Base-by-base conservation (phyloP, 2,797 vertebrate genomes). In the Neoniphon sammara region DNA sequence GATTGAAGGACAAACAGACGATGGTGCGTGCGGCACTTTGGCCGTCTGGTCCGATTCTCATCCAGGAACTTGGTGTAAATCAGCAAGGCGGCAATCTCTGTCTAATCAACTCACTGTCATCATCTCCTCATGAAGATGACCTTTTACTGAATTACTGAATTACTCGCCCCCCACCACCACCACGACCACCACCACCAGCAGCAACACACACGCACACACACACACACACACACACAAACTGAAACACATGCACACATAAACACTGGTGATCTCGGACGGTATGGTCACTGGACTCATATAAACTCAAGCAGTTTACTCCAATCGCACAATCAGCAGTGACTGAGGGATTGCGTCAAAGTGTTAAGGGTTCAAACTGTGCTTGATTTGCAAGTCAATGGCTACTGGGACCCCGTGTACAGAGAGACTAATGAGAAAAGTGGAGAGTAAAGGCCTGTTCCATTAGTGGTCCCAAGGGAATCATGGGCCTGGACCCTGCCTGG, bases 401-500 rank as follows among this genome's bases (percentile, higher is more conserved):
- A 64, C 83, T 73, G 88, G 86, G 88, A 77, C 76, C 81, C 30
- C 62, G 47, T 53, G 31, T 50, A 50, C 72, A 75, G 74, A 52
- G n/a, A 85, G 80, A 80, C 72, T 66, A 87, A 91, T 84, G 90
- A 83, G 76, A 75, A 75, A 84, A 71, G 67, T 78, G 81, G 80
- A 80, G 61, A 82, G 78, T 86, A 70, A 91, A 87, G 86, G 80
- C 63, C 80, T 75, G 71, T 88, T 91, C 90, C 84, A 85, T 91
- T 92, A 91, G 88, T 56, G 73, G 39, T 86, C 87, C 77, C 67
- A n/a, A 64, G 57, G 80, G 79, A 88, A 55, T 73, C 62, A 77
- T 77, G 84, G 82, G 70, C 73, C 84, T 79, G 76, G 78, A 86
- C 30, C 31, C 80, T 72, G 78, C 73, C 73, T n/a, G 75, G 83